These are phyloP conservation scores for Staurois parvus DNA, from an alignment of 2,797 vertebrate genomes.

Conservation along the genomic window DNA sequence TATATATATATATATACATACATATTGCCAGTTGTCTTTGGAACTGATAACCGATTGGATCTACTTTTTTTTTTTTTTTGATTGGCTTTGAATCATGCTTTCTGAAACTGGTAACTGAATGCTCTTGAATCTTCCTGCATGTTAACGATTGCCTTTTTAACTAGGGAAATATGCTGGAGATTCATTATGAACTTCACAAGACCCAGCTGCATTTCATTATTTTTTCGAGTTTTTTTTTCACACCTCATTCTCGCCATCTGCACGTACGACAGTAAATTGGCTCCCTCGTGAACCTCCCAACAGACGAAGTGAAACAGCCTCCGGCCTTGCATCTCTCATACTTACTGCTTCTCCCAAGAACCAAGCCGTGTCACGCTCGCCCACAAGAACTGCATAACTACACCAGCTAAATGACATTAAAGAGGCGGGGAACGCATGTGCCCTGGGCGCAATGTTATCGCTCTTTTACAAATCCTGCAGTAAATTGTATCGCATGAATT, in stretches of 20 bases:
- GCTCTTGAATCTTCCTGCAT: conserved; percentile 23
- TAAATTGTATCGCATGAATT: conserved; percentile 39
- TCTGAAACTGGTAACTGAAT: neutral
- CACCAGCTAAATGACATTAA: conserved; percentile 50
- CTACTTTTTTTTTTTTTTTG: neutral
- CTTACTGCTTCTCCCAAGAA: conserved; percentile 60
- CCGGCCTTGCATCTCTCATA: conserved; percentile 61
- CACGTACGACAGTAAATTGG: conserved; percentile 61
- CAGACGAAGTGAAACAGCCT: conserved; percentile 1
- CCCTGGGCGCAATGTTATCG: conserved; percentile 46
- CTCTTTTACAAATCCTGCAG: conserved; percentile 33
- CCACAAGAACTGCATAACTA: conserved; percentile 42
- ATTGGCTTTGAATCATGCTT: conserved; percentile 25
- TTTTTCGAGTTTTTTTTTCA: conserved; percentile 50
- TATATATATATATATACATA: neutral
- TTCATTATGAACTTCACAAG: conserved; percentile 61
- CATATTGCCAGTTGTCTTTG: neutral
- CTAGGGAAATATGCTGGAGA: conserved; percentile 36
- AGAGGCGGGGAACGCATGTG: conserved; percentile 21
- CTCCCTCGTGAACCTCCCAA: conserved; percentile 61
- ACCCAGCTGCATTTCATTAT: conserved; percentile 59
- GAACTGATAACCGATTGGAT: conserved; percentile 10
- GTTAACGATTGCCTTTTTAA: conserved; percentile 38
- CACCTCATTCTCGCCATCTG: conserved; percentile 68
- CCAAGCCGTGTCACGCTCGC: conserved; percentile 54